Evolutionary conservation across 2,888 invertebrate genomes (phyloP).

Genomic region (Phanerotoma sp.): DNA sequence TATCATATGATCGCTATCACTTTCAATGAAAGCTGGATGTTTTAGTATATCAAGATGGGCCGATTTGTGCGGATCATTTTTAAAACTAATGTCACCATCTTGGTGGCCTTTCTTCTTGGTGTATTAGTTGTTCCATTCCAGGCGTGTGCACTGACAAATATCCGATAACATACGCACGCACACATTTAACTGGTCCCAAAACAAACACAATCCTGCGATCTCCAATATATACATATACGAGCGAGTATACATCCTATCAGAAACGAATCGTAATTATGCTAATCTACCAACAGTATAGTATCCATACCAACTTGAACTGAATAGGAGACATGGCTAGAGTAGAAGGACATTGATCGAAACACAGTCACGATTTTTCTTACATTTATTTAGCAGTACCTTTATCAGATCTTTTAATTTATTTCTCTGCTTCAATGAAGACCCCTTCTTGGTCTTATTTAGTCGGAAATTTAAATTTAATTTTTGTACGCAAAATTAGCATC

Average conservation of each 20-base stretch:
- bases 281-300: conserved; percentile 7
- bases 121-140: not conserved
- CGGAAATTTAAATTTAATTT: too few relatives aligned
- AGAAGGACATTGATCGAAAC: conserved; percentile 1
- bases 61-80: too few relatives aligned
- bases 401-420: not conserved
- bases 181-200: not conserved
- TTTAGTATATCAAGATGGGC: too few relatives aligned
- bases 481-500: too few relatives aligned
- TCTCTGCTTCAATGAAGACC: not conserved
- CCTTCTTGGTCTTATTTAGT: too few relatives aligned
- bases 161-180: conserved; percentile 19
- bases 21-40: too few relatives aligned
- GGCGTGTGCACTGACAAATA: not conserved
- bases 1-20: too few relatives aligned
- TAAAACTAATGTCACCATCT: too few relatives aligned
- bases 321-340: not conserved
- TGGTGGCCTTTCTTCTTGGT: conserved; percentile 9
- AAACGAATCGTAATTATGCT: conserved; percentile 20
- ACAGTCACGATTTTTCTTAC: conserved; percentile 7
- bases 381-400: not conserved
- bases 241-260: not conserved
- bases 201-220: too few relatives aligned
- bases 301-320: not conserved
- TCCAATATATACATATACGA: not conserved